Conservation (phyloP, 2,888 invertebrate genomes). For the Coronaproctus castanopsis region DNA sequence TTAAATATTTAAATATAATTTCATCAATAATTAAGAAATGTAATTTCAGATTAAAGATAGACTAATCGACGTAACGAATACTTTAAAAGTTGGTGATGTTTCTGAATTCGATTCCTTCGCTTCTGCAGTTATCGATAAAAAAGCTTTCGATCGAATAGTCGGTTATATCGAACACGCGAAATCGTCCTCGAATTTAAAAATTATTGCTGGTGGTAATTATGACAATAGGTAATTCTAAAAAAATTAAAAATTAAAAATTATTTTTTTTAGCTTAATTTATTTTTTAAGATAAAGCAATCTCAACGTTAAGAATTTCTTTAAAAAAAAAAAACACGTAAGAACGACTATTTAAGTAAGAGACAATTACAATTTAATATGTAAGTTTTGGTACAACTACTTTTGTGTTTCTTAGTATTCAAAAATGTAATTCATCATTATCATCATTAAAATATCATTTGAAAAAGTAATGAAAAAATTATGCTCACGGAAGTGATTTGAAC, state of each 20-base stretch:
- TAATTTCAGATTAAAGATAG: constrained; percentile 42
- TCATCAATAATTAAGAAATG: too few species aligned
- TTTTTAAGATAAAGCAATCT: not conserved
- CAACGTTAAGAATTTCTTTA: not conserved
- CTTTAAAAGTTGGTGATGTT: constrained; percentile 72
- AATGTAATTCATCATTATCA: too few species aligned
- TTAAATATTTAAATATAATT: too few species aligned
- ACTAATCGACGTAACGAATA: constrained; percentile 42
- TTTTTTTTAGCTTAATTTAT: not conserved
- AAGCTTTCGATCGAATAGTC: constrained; percentile 73
- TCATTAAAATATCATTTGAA: too few species aligned
- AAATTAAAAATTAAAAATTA: too few species aligned
- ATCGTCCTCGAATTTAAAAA: constrained; percentile 43
- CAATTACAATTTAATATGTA: too few species aligned
- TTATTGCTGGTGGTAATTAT: constrained; percentile 74
- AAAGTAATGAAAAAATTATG: too few species aligned
- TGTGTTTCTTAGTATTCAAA: too few species aligned
- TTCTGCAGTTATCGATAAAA: constrained; percentile 92
- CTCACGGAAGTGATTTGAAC: too few species aligned
- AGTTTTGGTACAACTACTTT: too few species aligned
- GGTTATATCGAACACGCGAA: constrained; percentile 78
- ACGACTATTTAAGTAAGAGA: too few species aligned
- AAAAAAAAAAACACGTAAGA: too few species aligned
- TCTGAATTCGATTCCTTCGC: constrained; percentile 61
- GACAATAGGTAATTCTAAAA: constrained; percentile 45